These are phyloP conservation scores for Tadarida brasiliensis DNA, from an alignment of 2,797 vertebrate species.

Conservation along the genomic window DNA sequence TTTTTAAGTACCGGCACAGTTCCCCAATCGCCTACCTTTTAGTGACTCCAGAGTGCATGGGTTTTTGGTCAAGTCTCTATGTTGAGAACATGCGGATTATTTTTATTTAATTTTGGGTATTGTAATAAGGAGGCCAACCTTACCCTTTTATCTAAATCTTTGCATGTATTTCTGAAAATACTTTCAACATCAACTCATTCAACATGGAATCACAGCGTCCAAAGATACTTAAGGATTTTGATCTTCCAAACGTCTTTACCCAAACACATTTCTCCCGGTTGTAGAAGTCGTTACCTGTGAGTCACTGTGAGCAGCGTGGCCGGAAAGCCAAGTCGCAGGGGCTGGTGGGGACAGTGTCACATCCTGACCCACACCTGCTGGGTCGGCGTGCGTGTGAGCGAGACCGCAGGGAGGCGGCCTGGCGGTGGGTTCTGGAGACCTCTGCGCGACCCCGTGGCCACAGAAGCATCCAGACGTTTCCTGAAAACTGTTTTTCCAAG, in stretches of 20 bases:
- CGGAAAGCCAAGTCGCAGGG: neutral
- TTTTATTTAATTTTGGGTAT: neutral
- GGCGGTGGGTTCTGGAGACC: neutral
- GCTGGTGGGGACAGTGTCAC: neutral
- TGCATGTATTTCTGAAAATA: neutral
- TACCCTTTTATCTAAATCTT: neutral
- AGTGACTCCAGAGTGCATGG: neutral
- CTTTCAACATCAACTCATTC: neutral
- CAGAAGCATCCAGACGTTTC: neutral
- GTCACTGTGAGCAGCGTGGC: accelerated
- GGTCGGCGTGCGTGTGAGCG: accelerated
- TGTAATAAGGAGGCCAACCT: neutral
- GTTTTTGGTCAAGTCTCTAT: neutral
- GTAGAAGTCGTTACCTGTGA: accelerated
- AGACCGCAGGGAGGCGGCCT: accelerated
- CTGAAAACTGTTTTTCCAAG: neutral
- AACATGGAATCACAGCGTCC: neutral
- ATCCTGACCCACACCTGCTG: neutral
- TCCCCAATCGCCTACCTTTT: neutral
- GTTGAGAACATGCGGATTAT: neutral
- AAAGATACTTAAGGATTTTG: neutral
- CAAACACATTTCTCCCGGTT: neutral
- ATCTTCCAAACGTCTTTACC: neutral
- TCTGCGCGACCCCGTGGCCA: accelerated
- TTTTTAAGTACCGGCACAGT: neutral